A percentile compares a stretch with the other conserved stretches of the same genome.
Evolutionary conservation across 2,888 invertebrate genomes (phyloP).

Genomic region (Oscheius sp.): DNA sequence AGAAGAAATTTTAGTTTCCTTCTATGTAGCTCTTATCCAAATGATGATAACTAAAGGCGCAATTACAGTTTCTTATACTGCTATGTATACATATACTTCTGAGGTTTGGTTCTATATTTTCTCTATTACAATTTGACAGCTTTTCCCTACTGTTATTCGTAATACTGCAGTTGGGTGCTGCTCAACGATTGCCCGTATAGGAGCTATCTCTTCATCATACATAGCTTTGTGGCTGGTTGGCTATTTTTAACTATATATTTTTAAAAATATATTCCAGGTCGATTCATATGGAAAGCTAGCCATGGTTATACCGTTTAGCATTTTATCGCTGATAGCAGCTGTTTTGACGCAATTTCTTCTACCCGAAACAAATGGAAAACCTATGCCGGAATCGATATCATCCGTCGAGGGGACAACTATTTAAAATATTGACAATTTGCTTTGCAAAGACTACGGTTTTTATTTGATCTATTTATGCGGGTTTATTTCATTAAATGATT

Average conservation of each 20-base stretch:
- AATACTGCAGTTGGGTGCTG: slow-evolving; percentile 86
- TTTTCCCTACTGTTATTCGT: slow-evolving; percentile 86
- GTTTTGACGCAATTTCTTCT: slow-evolving; percentile 57
- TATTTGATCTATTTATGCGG: too few species aligned
- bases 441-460: too few species aligned
- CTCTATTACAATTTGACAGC: too few species aligned
- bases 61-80: slow-evolving; percentile 84
- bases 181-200: slow-evolving; percentile 85
- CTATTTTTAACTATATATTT: background rate
- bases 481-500: too few species aligned
- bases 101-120: too few species aligned
- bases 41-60: slow-evolving; percentile 83
- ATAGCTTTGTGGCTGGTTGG: slow-evolving; percentile 75
- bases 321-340: slow-evolving; percentile 57
- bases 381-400: slow-evolving; percentile 65
- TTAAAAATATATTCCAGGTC: slow-evolving; percentile 42
- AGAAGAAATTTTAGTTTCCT: slow-evolving; percentile 27
- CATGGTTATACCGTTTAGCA: slow-evolving; percentile 66
- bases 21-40: slow-evolving; percentile 70
- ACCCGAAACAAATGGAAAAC: slow-evolving; percentile 66
- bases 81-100: slow-evolving; percentile 85
- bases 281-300: slow-evolving; percentile 57
- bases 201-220: slow-evolving; percentile 86
- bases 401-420: slow-evolving; percentile 52
- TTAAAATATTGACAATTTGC: too few species aligned